Percentiles rank a stretch among this genome's conserved stretches.
Conservation (phyloP, 2,888 invertebrate species). For the Amaurobius ferox region DNA sequence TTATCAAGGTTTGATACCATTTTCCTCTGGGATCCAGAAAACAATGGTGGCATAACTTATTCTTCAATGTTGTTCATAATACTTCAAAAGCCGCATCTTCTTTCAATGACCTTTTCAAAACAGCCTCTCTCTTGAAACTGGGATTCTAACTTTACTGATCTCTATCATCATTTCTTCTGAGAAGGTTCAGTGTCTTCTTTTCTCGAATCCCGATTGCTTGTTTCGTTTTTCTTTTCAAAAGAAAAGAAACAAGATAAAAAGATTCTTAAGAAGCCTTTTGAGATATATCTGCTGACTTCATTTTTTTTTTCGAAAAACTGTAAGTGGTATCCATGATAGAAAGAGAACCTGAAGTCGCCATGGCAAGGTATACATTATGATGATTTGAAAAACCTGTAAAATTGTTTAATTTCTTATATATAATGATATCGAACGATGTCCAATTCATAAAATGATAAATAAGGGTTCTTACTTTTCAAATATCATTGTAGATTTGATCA, state of each 20-base stretch:
- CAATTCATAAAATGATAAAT: too few relatives aligned
- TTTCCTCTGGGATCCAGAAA: background rate
- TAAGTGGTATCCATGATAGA: too few relatives aligned
- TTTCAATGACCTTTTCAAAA: background rate
- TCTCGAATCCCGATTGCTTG: background rate
- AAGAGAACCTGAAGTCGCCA: too few relatives aligned
- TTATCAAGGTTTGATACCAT: background rate
- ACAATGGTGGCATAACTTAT: background rate
- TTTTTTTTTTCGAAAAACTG: background rate
- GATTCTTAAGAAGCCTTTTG: background rate
- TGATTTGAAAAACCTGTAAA: too few relatives aligned
- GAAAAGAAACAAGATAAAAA: background rate
- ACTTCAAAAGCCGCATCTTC: background rate
- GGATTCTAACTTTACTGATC: background rate
- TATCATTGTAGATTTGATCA: too few relatives aligned
- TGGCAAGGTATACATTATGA: too few relatives aligned
- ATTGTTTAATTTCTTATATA: too few relatives aligned
- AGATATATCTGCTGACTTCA: background rate
- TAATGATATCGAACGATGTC: too few relatives aligned
- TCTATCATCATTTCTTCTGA: background rate
- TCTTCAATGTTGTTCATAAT: background rate
- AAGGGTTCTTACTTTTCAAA: too few relatives aligned
- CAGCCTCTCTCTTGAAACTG: background rate
- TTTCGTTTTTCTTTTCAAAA: background rate
- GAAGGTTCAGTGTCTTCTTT: background rate